Evolutionary conservation across 2,888 invertebrate species (phyloP).

Genomic region (Salpingus planirostris): DNA sequence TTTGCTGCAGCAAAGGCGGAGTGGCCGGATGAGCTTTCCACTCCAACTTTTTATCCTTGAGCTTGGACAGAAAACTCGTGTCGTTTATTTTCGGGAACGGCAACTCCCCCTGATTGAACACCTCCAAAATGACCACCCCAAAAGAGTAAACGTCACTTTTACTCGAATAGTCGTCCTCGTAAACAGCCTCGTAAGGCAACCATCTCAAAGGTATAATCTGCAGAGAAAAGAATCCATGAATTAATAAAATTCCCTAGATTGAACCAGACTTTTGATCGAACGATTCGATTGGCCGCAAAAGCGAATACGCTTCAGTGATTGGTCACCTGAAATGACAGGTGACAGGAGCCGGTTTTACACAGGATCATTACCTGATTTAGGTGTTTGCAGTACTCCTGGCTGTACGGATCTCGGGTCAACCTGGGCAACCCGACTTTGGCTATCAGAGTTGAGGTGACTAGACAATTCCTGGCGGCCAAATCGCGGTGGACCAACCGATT

Average conservation of each 20-base stretch:
- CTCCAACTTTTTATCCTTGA: constrained; percentile 55
- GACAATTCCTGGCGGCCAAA: constrained; percentile 84
- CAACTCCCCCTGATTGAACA: constrained; percentile 69
- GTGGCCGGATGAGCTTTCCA: constrained; percentile 61
- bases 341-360: too few species aligned
- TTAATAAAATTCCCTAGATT: too few species aligned
- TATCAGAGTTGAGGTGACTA: constrained; percentile 71
- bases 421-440: constrained; percentile 78
- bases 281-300: too few species aligned
- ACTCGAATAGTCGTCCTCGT: constrained; percentile 84
- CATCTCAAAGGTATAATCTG: constrained; percentile 81
- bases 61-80: constrained; percentile 57
- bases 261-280: neutral
- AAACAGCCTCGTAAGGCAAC: constrained; percentile 81
- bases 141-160: constrained; percentile 92
- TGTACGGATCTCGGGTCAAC: constrained; percentile 76
- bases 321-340: too few species aligned
- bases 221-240: constrained; percentile 8
- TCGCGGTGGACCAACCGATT: constrained; percentile 80
- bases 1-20: constrained; percentile 51
- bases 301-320: too few species aligned
- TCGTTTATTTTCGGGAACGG: constrained; percentile 70
- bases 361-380: constrained; percentile 69
- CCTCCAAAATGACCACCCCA: constrained; percentile 84
- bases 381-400: constrained; percentile 80